These are phyloP conservation scores for Colletes collaris DNA, from an alignment of 2,888 invertebrate genomes.

Conservation along the genomic window DNA sequence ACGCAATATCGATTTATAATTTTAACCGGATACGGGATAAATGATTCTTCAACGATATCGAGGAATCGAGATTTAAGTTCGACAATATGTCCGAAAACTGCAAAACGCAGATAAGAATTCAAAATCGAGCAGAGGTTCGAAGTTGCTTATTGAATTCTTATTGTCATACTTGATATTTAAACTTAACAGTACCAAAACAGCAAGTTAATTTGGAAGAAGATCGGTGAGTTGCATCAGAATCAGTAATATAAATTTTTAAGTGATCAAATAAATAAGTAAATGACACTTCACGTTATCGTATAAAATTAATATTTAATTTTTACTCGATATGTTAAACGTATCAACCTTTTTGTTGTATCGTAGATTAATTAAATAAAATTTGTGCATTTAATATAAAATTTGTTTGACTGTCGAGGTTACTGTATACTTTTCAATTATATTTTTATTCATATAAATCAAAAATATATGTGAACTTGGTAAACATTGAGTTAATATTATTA, in stretches of 20 bases:
- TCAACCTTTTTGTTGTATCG: background rate
- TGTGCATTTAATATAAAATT: background rate
- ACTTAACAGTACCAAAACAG: background rate
- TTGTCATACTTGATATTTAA: conserved; percentile 8
- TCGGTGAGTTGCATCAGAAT: conserved; percentile 28
- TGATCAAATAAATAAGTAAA: background rate
- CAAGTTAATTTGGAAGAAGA: conserved; percentile 2
- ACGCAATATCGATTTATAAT: conserved; percentile 21
- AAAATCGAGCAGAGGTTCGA: conserved; percentile 20
- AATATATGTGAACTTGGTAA: conserved; percentile 10
- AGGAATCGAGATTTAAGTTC: conserved; percentile 56
- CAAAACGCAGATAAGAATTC: conserved; percentile 39
- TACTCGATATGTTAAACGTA: background rate
- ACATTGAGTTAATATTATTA: conserved; percentile 10
- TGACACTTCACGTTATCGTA: conserved; percentile 1
- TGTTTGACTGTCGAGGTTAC: conserved; percentile 26
- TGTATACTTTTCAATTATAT: conserved; percentile 5
- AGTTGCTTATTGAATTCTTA: conserved; percentile 21
- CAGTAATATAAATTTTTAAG: background rate
- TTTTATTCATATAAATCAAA: background rate
- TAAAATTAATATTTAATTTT: conserved; percentile 13
- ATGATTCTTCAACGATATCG: conserved; percentile 28
- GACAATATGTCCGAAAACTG: conserved; percentile 63
- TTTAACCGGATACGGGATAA: conserved; percentile 5
- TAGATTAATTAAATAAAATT: background rate